Evolutionary conservation across 2,113 vertebrate genomes (phyloP).

Genomic region (Sander vitreus): DNA sequence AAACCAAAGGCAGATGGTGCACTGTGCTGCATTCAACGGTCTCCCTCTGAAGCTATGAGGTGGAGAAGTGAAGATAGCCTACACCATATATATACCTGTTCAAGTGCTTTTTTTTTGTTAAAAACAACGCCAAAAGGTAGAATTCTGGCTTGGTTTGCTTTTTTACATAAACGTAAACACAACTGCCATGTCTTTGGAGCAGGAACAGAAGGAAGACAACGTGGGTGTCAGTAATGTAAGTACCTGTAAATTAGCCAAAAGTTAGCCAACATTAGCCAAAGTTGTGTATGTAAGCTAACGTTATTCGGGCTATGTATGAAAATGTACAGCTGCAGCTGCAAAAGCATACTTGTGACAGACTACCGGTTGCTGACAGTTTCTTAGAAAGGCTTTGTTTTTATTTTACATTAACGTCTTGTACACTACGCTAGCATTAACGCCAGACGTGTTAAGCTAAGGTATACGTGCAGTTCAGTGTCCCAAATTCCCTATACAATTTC

Average conservation of each 20-base stretch:
- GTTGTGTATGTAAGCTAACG: neutral
- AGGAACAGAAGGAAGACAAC: neutral
- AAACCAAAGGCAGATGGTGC: neutral
- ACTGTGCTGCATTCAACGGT: constrained; percentile 41
- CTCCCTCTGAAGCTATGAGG: neutral
- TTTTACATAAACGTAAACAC: neutral
- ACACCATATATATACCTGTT: neutral
- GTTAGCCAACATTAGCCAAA: neutral
- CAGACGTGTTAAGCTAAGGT: neutral
- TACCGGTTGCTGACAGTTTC: neutral
- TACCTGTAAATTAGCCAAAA: neutral
- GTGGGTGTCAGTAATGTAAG: neutral
- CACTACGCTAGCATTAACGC: neutral
- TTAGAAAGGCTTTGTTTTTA: neutral
- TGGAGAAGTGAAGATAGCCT: neutral
- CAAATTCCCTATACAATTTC: too few species aligned
- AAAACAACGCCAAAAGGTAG: neutral
- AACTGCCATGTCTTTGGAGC: neutral
- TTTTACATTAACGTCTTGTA: neutral
- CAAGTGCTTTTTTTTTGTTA: too few species aligned
- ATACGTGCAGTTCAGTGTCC: too few species aligned
- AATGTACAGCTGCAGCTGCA: neutral
- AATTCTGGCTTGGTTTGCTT: neutral
- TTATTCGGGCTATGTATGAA: neutral
- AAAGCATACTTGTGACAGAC: too few species aligned